These are phyloP conservation scores for Chiloscyllium punctatum DNA, from an alignment of 2,797 vertebrate genomes.

Conservation along the genomic window DNA sequence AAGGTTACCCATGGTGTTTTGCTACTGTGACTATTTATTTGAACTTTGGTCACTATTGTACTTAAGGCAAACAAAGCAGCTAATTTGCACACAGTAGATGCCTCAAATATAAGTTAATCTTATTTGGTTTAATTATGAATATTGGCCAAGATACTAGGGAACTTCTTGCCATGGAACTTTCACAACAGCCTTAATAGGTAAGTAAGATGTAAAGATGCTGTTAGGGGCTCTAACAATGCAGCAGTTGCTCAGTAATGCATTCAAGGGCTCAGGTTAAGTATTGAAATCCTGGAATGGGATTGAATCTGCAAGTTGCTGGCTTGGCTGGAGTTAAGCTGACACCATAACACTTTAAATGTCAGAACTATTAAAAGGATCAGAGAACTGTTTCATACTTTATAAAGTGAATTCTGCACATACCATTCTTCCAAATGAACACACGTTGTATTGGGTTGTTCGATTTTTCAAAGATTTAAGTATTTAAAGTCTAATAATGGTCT, in stretches of 20 bases:
- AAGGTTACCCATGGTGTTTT: not conserved
- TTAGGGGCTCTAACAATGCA: too few relatives aligned
- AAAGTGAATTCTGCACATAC: slow-evolving; percentile 15
- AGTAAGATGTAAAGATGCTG: not conserved
- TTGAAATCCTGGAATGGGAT: not conserved
- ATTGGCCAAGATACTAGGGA: not conserved
- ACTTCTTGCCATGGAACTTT: not conserved
- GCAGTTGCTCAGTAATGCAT: not conserved
- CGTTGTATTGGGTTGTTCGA: not conserved
- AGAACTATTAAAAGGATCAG: not conserved
- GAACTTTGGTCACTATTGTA: not conserved
- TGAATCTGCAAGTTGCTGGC: not conserved
- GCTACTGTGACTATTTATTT: not conserved
- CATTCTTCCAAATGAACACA: not conserved
- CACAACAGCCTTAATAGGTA: not conserved
- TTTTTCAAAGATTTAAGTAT: not conserved
- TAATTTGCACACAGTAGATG: not conserved
- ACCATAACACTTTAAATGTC: not conserved
- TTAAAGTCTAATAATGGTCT: not conserved
- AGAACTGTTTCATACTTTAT: not conserved
- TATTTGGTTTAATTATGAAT: not conserved
- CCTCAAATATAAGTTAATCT: not conserved
- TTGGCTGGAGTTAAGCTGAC: not conserved
- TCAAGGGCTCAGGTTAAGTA: not conserved
- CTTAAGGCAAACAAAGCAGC: not conserved